Percentiles rank a stretch among this genome's conserved stretches.
These are phyloP conservation scores for Bergia puertoricense DNA, from an alignment of 92 coral and sea anemone species.

Conservation along the genomic window DNA sequence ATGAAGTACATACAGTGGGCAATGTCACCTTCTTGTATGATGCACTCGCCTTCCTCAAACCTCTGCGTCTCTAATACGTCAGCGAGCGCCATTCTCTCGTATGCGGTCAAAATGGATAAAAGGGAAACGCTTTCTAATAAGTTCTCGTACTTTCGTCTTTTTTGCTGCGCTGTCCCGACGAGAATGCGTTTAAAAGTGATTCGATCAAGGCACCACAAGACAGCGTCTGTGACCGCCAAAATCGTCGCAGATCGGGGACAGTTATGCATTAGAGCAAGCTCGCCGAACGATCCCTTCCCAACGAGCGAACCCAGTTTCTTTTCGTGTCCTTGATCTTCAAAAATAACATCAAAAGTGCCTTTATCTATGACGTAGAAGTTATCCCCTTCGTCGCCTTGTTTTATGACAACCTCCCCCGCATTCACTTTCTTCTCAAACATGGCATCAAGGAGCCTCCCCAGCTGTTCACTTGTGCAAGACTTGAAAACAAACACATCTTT, in stretches of 20 bases:
- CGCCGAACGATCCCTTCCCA: constrained; percentile 65
- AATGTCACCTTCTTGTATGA: constrained; percentile 49
- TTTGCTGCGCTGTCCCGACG: constrained; percentile 58
- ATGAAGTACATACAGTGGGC: constrained; percentile 60
- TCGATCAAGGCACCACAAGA: constrained; percentile 63
- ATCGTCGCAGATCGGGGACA: constrained; percentile 67
- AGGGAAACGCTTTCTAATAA: constrained; percentile 52
- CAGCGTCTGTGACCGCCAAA: constrained; percentile 43
- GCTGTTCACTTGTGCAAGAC: constrained; percentile 56
- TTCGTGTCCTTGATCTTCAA: constrained; percentile 38
- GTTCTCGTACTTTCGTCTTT: constrained; percentile 51
- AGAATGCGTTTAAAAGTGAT: constrained; percentile 57
- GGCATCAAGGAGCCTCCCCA: constrained; percentile 46
- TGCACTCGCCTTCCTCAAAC: constrained; percentile 55
- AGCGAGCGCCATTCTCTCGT: constrained; percentile 57
- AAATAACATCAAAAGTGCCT: constrained; percentile 57
- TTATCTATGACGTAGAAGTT: constrained; percentile 63
- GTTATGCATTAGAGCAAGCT: constrained; percentile 59
- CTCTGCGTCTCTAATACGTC: constrained; percentile 52
- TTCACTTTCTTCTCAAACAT: constrained; percentile 62
- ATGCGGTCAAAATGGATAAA: constrained; percentile 52
- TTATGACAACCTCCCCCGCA: constrained; percentile 45
- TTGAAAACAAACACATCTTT: constrained; percentile 60
- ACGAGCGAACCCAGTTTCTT: constrained; percentile 43
- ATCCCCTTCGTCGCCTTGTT: constrained; percentile 62